Base-by-base conservation (phyloP, 2,113 vertebrate genomes). In the Corydoras sp. region DNA sequence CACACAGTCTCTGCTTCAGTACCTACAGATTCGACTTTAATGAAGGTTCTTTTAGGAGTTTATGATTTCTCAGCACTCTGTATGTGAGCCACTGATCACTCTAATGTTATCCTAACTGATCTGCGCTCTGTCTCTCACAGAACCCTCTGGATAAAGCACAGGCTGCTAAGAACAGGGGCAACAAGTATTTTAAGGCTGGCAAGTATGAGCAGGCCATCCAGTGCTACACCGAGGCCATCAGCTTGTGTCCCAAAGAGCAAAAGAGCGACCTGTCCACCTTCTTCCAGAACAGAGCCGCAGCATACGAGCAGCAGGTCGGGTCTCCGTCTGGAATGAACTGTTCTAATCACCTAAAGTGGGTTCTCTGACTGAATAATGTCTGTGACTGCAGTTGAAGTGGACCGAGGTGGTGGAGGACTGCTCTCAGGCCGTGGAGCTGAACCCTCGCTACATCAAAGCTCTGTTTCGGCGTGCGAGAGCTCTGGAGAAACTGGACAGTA, bases 241-340 rank as follows among this genome's bases (percentile, higher is more conserved):
- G 87, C 73, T 81, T 97, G 53, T 99, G 97, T 69, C 97, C 97
- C 58, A 81, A 85, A 11, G 95, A 98, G 76, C 94, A 97, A 73
- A 98, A 93, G 73, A 78, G 86, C 2, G 97, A 99, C 77, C 87
- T 99, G 83, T 96, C 97, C 71, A 98, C 97, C 0, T 99, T 97
- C 88, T 98, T 94, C 87, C 96, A 99, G 86, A 99, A 99, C 87
- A 92, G 96, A 92, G 97, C 97, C 68, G 97, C 97, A 71, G 96
- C 97, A 69, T 98, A 90, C 60, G 97, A 99, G 77, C 97, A 99
- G 76, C 88, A 93, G 93, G 97, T 99, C 80, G 83, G 92, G 56
- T 18, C 3, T 35, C 29, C 51, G 10, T 18, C 10, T 60, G 4
- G n/a, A 24, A 49, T 5, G 29, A 18, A 30, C 15, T 18, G 15